Evolutionary conservation across 2,888 invertebrate species (phyloP), one percentile per base, ranked within the genome.

Genomic region (Andrena fulva): DNA sequence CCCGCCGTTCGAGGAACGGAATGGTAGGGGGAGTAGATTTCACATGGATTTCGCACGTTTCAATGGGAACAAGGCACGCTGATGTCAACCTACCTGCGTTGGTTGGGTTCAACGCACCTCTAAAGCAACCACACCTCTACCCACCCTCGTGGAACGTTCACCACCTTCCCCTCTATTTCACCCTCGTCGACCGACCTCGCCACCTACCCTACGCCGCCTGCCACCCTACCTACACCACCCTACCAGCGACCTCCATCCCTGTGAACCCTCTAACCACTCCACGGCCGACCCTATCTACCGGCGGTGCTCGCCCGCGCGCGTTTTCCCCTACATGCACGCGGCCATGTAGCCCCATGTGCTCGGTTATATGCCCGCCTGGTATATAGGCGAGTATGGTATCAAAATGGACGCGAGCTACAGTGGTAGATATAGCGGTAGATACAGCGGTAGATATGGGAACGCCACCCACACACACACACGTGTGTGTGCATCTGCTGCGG

Each of bases 41-140:
- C 92, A 90, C 93, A 90, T 90, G 91, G 90, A 91, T 92, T 91
- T 91, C 91, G 91, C 92, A 91, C 91, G 91, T 92, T 92, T 92
- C 91, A 92, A 92, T 92, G 92, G 42, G 91, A 92, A 93, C 92
- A 90, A 91, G 92, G 92, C 92, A 91, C 89, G 90, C 84, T 85
- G 90, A 92, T 91, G 92, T 92, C 93, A 93, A 92, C 91, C 92
- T 92, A 92, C 93, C 93, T 93, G 92, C 90, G 89, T 91, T 80
- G 86, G 86, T 91, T 78, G 87, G 89, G 93, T 93, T 93, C 93
- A 93, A 93, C 92, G 93, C 91, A 93, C 93, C 93, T 92, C 93
- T 92, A 92, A 93, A 92, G 92, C 92, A 92, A 93, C 93, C 93
- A 92, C 93, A 93, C 92, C 93, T 91, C 91, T 92, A 90, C 88